A percentile compares a stretch with the other conserved stretches of the same genome.
phyloP scores from a whole-genome alignment of 2,113 vertebrate genomes.

The Lagopus leucura region DNA sequence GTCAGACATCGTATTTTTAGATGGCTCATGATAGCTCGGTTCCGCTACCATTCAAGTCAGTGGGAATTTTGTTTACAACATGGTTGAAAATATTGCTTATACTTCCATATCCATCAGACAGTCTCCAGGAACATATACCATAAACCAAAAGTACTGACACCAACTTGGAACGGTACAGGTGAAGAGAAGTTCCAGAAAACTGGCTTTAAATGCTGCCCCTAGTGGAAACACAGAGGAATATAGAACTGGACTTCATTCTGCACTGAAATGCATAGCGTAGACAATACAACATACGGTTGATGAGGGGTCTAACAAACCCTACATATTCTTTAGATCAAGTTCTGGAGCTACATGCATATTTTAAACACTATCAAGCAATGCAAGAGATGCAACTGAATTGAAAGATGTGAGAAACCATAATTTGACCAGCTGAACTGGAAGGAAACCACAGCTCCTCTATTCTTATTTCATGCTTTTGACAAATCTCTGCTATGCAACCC shows the following conservation, averaged over 20 bases:
- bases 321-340: not conserved
- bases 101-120: not conserved
- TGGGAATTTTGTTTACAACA: not conserved
- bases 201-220: slow-evolving; percentile 15
- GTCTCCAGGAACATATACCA: not conserved
- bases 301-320: not conserved
- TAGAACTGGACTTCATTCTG: not conserved
- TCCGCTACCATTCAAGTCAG: not conserved
- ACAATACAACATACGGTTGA: not conserved
- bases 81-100: not conserved
- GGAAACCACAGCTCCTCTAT: not conserved
- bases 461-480: not conserved
- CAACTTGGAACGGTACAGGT: slow-evolving; percentile 3
- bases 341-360: not conserved
- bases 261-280: not conserved
- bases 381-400: not conserved
- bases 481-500: not conserved
- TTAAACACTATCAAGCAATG: not conserved
- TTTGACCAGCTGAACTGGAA: not conserved
- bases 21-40: not conserved
- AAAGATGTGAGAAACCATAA: not conserved
- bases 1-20: not conserved
- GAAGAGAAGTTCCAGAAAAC: not conserved
- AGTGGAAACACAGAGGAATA: not conserved
- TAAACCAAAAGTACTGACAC: not conserved